Conservation (phyloP, 2,113 vertebrate genomes). For the Trematocara variabile region DNA sequence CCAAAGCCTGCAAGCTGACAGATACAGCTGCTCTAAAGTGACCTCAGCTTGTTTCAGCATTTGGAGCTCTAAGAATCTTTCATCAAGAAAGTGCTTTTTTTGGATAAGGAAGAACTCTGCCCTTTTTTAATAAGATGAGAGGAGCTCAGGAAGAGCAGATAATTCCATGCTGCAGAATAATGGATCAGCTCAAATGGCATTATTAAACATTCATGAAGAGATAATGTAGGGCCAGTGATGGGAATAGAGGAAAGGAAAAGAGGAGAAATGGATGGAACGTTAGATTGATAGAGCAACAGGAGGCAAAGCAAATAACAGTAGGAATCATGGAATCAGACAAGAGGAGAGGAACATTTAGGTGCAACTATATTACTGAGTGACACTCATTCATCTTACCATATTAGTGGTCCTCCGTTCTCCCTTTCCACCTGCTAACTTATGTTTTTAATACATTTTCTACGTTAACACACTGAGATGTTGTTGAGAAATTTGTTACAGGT, state of each 20-base stretch:
- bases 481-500: background rate
- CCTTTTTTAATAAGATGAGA: slow-evolving; percentile 51
- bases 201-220: slow-evolving; percentile 72
- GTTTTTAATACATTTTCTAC: background rate
- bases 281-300: background rate
- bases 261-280: background rate
- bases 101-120: slow-evolving; percentile 17
- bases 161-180: slow-evolving; percentile 61
- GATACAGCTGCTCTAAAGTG: background rate
- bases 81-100: slow-evolving; percentile 15
- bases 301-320: background rate
- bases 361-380: background rate
- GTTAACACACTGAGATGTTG: background rate
- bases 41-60: background rate
- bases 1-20: background rate
- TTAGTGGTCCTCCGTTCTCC: background rate
- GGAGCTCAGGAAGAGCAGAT: slow-evolving; percentile 54
- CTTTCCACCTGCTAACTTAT: no score
- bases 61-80: slow-evolving; percentile 8
- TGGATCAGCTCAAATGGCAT: slow-evolving; percentile 58
- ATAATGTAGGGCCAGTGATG: slow-evolving; percentile 42
- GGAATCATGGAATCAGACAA: background rate
- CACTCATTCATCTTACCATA: background rate
- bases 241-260: background rate
- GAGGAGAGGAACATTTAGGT: background rate